Conservation (phyloP, 1,140 invertebrate genomes). For the Drosophila orosa region DNA sequence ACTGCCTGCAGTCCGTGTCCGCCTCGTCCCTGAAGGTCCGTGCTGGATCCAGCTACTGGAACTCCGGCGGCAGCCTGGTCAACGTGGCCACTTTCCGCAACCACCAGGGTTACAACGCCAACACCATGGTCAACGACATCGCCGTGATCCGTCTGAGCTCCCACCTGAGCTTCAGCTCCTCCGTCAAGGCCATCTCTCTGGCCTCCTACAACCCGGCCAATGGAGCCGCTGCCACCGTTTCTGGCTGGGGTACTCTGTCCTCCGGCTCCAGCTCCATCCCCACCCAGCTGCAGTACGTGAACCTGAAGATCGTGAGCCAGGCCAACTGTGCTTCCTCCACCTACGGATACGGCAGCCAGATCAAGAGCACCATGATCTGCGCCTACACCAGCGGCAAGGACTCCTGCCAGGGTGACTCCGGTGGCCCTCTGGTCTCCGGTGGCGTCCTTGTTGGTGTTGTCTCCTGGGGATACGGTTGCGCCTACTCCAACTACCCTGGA, state of each 20-base stretch:
- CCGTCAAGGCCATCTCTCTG: conserved; percentile 79
- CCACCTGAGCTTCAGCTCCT: conserved; percentile 66
- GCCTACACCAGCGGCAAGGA: conserved; percentile 75
- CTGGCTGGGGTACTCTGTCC: conserved; percentile 84
- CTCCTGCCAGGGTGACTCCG: conserved; percentile 84
- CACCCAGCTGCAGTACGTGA: conserved; percentile 61
- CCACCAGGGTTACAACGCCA: conserved; percentile 71
- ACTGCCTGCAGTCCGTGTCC: conserved; percentile 85
- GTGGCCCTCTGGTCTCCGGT: conserved; percentile 84
- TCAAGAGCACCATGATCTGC: conserved; percentile 83
- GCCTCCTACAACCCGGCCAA: conserved; percentile 60
- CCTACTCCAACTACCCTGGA: conserved; percentile 85
- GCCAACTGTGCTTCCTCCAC: conserved; percentile 33
- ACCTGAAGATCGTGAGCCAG: conserved; percentile 63
- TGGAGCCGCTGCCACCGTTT: conserved; percentile 69
- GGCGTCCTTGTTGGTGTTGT: conserved; percentile 85
- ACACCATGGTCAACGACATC: conserved; percentile 85
- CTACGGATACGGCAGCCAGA: conserved; percentile 62
- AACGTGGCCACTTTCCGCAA: conserved; percentile 53
- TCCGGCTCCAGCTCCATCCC: conserved; percentile 51
- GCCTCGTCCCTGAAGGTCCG: conserved; percentile 54
- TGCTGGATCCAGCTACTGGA: conserved; percentile 68
- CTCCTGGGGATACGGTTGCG: conserved; percentile 88
- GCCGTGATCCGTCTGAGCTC: conserved; percentile 84
- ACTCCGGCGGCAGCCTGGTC: conserved; percentile 55